phyloP scores from a whole-genome alignment of 2,797 vertebrate species.

The Amniataba percoides region DNA sequence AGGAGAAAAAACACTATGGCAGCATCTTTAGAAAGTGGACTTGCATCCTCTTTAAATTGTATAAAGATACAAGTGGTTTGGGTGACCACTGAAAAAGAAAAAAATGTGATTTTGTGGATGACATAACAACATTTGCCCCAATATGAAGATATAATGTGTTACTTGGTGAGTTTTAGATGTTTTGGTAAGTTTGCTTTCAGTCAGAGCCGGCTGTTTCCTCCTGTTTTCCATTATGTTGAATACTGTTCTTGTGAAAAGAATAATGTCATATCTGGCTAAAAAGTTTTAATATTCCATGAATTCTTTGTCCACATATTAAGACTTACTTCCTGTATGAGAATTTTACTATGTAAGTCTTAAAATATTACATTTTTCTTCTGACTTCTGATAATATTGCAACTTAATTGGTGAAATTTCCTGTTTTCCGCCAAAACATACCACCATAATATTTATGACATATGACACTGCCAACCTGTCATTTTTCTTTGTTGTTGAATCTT shows the following conservation, averaged over 20 bases:
- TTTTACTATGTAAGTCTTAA: background rate
- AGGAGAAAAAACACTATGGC: background rate
- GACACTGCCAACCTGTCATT: background rate
- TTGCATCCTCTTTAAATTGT: background rate
- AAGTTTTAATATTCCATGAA: background rate
- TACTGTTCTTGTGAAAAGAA: background rate
- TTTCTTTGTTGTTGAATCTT: background rate
- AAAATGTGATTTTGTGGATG: background rate
- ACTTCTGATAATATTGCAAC: background rate
- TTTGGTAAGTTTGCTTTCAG: too few relatives aligned
- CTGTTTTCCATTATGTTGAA: background rate
- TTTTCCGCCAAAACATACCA: background rate
- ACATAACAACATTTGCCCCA: background rate
- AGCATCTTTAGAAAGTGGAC: background rate
- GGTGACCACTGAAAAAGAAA: background rate
- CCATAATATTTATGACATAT: background rate
- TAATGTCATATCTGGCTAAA: background rate
- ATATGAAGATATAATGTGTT: too few relatives aligned
- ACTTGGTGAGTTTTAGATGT: too few relatives aligned
- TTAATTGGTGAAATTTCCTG: background rate
- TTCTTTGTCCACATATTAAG: background rate
- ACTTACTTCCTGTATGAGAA: background rate
- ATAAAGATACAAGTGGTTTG: background rate
- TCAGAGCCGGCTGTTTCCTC: too few relatives aligned
- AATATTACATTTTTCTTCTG: background rate